phyloP scores from a whole-genome alignment of 2,113 vertebrate species.

The Cryptotis parvus region DNA sequence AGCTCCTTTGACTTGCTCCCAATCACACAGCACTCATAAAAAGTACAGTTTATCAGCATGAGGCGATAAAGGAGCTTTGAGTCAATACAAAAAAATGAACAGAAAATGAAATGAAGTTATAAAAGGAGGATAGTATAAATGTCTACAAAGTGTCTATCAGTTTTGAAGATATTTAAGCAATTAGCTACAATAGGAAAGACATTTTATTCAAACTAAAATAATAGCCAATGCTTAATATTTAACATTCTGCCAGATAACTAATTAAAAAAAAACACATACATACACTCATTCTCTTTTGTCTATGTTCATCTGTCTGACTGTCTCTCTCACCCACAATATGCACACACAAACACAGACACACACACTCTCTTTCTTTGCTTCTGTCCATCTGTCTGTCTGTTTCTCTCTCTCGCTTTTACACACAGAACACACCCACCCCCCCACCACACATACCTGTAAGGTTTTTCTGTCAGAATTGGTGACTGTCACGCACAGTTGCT shows the following conservation, averaged over 20 bases:
- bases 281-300: no score
- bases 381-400: no score
- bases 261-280: background rate
- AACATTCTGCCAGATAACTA: constrained; percentile 4
- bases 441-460: no score
- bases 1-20: constrained; percentile 84
- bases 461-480: background rate
- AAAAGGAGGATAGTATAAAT: constrained; percentile 76
- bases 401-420: no score
- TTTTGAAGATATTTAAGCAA: constrained; percentile 77
- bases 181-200: constrained; percentile 73
- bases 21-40: constrained; percentile 88
- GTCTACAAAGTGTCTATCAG: constrained; percentile 79
- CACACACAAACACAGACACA: background rate
- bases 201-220: constrained; percentile 47
- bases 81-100: constrained; percentile 90
- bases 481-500: no score
- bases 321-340: no score
- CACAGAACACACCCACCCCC: no score
- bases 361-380: no score
- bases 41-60: constrained; percentile 88
- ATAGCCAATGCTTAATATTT: constrained; percentile 47
- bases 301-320: no score
- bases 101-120: constrained; percentile 91
- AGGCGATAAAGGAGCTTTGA: constrained; percentile 87